Evolutionary conservation across 1,140 invertebrate species (phyloP), one percentile per base, ranked within the genome.

Genomic region (Zophobas morio): DNA sequence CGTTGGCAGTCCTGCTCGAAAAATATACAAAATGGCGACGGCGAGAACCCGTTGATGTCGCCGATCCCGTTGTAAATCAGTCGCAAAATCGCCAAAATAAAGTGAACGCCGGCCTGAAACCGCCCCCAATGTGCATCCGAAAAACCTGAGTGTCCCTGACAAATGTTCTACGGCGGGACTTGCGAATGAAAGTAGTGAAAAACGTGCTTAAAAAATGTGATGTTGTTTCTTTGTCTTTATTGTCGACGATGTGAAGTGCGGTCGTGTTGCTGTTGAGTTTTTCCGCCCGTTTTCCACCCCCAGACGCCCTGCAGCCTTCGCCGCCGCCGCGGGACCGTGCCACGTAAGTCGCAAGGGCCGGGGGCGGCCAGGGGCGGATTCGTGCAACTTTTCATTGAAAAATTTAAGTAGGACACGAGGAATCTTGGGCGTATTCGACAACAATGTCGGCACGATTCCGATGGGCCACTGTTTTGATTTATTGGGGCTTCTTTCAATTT

Each of bases 221-320:
- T 77, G 77, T 75, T 79, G 78, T 81, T 81, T 81, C 80, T 81
- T 81, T 81, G 80, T 81, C 78, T 81, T 78, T 60, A 79, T 78
- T 79, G 80, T 79, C 53, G 78, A 63, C 78, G 70, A 81, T 78
- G 78, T 78, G 73, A 81, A 76, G 74, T 77, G 80, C 73, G 46
- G 72, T 74, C 75, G 56, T 79, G 70, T 70, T 77, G 40, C 53
- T 54, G 71, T 54, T 66, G 75, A 76, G 60, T 70, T 76, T 54
- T 56, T 70, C 49, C 37, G 60, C 66, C 46, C 66, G 4, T 60
- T 71, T 76, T 51, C 49, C 47, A 35, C 6, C 1, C 39, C 40
- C 4, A 53, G 74, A 60, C 32, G 6, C 37, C 54, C 33, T 47
- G 57, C 49, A n/a, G 60, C 1, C 32, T 35, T 32, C 33, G 66